Conservation (phyloP, 2,113 vertebrate species). For the Aphelocoma coerulescens region DNA sequence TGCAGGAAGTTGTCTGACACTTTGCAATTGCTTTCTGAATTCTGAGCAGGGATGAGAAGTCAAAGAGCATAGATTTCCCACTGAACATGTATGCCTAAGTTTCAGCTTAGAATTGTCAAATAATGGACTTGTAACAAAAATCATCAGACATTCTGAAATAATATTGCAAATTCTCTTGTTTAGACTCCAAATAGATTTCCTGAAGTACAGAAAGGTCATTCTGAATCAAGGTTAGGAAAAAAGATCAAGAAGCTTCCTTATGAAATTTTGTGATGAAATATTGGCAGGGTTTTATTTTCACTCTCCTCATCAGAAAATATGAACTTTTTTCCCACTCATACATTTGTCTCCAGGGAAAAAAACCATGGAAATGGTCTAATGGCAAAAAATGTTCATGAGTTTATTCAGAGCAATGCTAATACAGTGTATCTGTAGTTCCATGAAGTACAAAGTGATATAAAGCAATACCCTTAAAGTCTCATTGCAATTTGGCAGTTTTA, state of each 20-base stretch:
- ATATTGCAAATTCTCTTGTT: not conserved
- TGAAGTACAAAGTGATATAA: not conserved
- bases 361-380: not conserved
- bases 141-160: not conserved
- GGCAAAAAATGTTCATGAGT: not conserved
- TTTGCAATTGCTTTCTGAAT: conserved; percentile 4
- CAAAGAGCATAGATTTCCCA: not conserved
- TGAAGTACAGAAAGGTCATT: not conserved
- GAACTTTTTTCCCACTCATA: not conserved
- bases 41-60: not conserved
- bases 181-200: not conserved
- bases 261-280: not conserved
- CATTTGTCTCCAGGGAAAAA: not conserved
- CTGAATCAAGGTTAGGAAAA: not conserved
- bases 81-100: not conserved
- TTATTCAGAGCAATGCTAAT: not conserved
- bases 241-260: not conserved
- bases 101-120: not conserved
- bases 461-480: not conserved
- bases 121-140: not conserved
- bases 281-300: not conserved
- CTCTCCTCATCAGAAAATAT: not conserved
- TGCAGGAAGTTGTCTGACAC: not conserved
- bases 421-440: not conserved
- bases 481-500: not conserved